Base-by-base conservation (phyloP, 2,888 invertebrate species). In the Galeruca laticollis region DNA sequence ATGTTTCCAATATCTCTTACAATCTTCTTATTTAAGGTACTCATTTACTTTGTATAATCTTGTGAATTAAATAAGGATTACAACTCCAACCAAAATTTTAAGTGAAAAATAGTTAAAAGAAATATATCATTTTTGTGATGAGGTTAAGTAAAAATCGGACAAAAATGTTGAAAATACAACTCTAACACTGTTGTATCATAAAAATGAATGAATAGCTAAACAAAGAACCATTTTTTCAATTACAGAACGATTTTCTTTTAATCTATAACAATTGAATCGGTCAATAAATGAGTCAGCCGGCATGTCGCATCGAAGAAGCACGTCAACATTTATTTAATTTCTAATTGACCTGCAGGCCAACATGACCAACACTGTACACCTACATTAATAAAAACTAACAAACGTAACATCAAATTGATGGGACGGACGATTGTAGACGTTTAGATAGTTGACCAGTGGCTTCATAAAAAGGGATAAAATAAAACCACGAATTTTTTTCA, bases 291-390 rank as follows among this genome's bases (percentile, higher is more conserved):
- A 76, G 74, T 78, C 75, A 77, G 72, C 71, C 72, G 49, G 62
- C 62, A 69, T 73, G 76, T 73, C 73, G 74, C 75, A 79, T 78
- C 74, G 70, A 74, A 78, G 77, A 77, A 79, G 79, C 79, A 80
- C 80, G 82, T 83, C 83, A 83, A 83, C 82, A 81, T 80, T 82
- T 75, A 81, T 82, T 81, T 82, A 81, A 79, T 79, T 76, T 76
- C 82, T 84, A 84, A 86, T 85, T 86, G 85, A 84, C 85, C 85
- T 83, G 85, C 83, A 85, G 85, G 85, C 82, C 85, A 85, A 84
- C 83, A 83, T 80, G 81, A 81, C 78, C 81, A 81, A 81, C 79
- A 77, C 78, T 78, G 65, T 66, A 82, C 83, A 84, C 84, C 84
- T 84, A 84, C 83, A 76, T 81, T 79, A 79, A 79, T 77, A 71